Evolutionary conservation across 2,797 vertebrate species (phyloP).

Genomic region (Heteromormyrus szaboi): DNA sequence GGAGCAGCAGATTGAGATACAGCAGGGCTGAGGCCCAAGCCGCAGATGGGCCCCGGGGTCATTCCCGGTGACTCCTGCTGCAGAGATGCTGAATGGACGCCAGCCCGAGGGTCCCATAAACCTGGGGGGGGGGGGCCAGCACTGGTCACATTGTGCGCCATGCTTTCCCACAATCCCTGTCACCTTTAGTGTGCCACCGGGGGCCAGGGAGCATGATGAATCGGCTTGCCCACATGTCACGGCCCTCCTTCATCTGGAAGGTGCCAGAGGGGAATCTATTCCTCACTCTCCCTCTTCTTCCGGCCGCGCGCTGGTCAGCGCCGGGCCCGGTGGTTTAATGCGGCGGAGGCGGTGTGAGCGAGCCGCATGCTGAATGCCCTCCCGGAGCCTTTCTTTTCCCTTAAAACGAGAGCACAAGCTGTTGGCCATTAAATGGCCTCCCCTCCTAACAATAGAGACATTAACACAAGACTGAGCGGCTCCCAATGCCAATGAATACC

Average conservation of each 20-base stretch:
- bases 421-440: slow-evolving; percentile 59
- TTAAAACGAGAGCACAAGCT: slow-evolving; percentile 62
- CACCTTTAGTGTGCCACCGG: slow-evolving; percentile 55
- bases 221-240: slow-evolving; percentile 52
- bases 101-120: background rate
- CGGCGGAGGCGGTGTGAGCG: slow-evolving; percentile 15
- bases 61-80: background rate
- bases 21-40: background rate
- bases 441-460: slow-evolving; percentile 63
- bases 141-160: slow-evolving; percentile 49
- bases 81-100: background rate
- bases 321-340: background rate
- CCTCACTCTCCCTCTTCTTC: background rate
- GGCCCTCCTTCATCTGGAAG: slow-evolving; percentile 12
- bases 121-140: background rate
- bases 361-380: slow-evolving; percentile 28
- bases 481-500: slow-evolving; percentile 58
- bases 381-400: slow-evolving; percentile 24
- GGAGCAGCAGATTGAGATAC: background rate
- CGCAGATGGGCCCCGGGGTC: background rate
- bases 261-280: background rate
- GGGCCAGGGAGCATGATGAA: slow-evolving; percentile 48
- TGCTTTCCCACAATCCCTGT: slow-evolving; percentile 67
- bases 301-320: too few species aligned
- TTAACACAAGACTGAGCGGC: slow-evolving; percentile 69